phyloP scores from a whole-genome alignment of 2,797 vertebrate genomes.

The Pteronotus mesoamericanus region DNA sequence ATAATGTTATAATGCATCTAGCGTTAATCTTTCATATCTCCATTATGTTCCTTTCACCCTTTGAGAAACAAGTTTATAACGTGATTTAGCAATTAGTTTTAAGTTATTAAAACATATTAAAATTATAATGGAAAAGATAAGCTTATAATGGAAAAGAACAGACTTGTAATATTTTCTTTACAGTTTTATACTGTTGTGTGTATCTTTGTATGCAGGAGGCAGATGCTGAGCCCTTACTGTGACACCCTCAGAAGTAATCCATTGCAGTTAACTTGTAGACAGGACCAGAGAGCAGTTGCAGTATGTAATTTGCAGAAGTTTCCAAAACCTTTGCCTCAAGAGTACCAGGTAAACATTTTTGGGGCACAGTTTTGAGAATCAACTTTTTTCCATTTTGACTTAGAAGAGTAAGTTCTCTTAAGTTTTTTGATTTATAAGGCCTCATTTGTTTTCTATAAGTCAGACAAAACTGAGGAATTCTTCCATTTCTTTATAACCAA shows the following conservation, averaged over 20 bases:
- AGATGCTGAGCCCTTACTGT: constrained; percentile 89
- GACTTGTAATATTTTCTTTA: neutral
- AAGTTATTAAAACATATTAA: neutral
- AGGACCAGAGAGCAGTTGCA: constrained; percentile 96
- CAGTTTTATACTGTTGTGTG: neutral
- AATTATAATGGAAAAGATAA: neutral
- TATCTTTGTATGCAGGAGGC: constrained; percentile 82
- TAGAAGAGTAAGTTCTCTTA: constrained; percentile 12
- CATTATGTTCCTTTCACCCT: neutral
- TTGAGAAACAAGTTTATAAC: neutral
- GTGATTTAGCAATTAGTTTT: neutral
- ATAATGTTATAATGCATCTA: neutral
- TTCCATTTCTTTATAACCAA: constrained; percentile 1
- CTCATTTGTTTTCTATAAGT: neutral
- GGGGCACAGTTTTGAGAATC: neutral
- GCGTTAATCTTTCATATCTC: neutral
- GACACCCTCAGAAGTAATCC: constrained; percentile 91
- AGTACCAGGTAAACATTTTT: constrained; percentile 87
- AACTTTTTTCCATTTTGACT: constrained; percentile 12
- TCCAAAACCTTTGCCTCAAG: constrained; percentile 83
- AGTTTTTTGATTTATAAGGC: neutral
- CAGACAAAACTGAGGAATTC: neutral
- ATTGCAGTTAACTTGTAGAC: constrained; percentile 93
- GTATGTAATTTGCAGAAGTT: constrained; percentile 97
- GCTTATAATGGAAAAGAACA: neutral